Conservation (phyloP, 2,797 vertebrate genomes). For the Sebastes matsubarae region DNA sequence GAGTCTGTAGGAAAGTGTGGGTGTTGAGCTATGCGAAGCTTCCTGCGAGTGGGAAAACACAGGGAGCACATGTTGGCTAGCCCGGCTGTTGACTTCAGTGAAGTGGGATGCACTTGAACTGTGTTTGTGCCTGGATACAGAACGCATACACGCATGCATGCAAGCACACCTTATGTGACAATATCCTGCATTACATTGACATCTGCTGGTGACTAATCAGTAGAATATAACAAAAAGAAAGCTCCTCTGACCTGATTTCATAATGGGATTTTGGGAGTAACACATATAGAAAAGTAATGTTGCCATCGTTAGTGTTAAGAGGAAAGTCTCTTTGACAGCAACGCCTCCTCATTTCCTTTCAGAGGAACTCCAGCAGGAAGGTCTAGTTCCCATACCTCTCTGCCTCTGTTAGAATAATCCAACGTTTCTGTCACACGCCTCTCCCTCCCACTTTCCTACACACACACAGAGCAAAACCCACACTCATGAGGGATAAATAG, state of each 20-base stretch:
- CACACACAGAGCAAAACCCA: conserved; percentile 44
- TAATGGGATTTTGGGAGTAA: neutral
- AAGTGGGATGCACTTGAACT: conserved; percentile 43
- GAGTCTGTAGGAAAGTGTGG: conserved; percentile 68
- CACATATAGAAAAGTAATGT: neutral
- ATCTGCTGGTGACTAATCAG: conserved; percentile 61
- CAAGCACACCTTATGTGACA: conserved; percentile 11
- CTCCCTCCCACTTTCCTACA: conserved; percentile 53
- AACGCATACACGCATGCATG: neutral
- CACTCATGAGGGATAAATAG: conserved; percentile 60
- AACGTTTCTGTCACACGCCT: conserved; percentile 64
- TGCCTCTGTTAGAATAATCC: conserved; percentile 57
- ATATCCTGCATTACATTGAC: conserved; percentile 60
- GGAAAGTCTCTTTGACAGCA: conserved; percentile 24
- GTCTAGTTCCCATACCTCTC: conserved; percentile 49
- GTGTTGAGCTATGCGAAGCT: conserved; percentile 70
- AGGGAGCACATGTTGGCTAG: conserved; percentile 63
- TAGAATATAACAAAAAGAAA: neutral
- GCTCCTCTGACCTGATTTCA: neutral
- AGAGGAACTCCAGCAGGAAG: conserved; percentile 46
- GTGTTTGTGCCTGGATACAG: conserved; percentile 2
- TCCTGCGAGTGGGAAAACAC: conserved; percentile 70
- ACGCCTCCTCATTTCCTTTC: conserved; percentile 28
- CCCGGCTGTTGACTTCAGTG: conserved; percentile 55
- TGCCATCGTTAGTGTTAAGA: neutral